Percentiles rank a stretch among this genome's conserved stretches.
phyloP scores from a whole-genome alignment of 37 sponge, comb jelly and placozoan genomes.

The Beroe ovata region DNA sequence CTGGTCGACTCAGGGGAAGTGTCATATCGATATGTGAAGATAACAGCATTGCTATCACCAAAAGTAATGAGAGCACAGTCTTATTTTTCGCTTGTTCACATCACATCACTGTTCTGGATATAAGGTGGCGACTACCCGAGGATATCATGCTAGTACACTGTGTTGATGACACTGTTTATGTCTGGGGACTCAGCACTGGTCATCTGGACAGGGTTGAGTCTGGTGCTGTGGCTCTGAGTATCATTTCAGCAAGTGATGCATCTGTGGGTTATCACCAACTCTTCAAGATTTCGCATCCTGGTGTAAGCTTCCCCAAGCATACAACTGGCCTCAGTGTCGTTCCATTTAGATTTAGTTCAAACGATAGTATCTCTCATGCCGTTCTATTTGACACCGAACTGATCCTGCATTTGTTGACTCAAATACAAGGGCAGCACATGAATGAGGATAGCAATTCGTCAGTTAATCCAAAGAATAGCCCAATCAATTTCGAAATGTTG shows the following conservation, averaged over 20 bases:
- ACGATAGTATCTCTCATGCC: constrained; percentile 10
- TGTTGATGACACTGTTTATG: constrained; percentile 56
- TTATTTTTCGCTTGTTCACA: constrained; percentile 13
- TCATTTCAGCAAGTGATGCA: background rate
- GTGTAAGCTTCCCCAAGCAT: background rate
- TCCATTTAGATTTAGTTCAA: background rate
- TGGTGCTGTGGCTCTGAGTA: constrained; percentile 45
- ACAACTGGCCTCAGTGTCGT: constrained; percentile 22
- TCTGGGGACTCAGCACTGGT: constrained; percentile 58
- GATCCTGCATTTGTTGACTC: constrained; percentile 19
- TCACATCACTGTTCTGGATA: constrained; percentile 35
- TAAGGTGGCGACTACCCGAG: constrained; percentile 52
- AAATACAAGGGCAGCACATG: background rate
- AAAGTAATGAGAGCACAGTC: background rate
- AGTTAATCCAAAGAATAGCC: background rate
- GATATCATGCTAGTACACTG: constrained; percentile 44
- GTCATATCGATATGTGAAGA: constrained; percentile 42
- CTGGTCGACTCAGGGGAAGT: constrained; percentile 32
- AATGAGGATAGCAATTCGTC: background rate
- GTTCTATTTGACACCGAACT: constrained; percentile 52
- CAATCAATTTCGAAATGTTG: background rate
- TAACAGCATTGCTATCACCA: constrained; percentile 25
- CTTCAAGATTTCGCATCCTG: background rate
- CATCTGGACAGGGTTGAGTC: constrained; percentile 47
- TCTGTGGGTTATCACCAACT: background rate